Evolutionary conservation across 1,140 invertebrate genomes (phyloP), one percentile per base, ranked within the genome.

Genomic region (Drosophila quadrilineata): DNA sequence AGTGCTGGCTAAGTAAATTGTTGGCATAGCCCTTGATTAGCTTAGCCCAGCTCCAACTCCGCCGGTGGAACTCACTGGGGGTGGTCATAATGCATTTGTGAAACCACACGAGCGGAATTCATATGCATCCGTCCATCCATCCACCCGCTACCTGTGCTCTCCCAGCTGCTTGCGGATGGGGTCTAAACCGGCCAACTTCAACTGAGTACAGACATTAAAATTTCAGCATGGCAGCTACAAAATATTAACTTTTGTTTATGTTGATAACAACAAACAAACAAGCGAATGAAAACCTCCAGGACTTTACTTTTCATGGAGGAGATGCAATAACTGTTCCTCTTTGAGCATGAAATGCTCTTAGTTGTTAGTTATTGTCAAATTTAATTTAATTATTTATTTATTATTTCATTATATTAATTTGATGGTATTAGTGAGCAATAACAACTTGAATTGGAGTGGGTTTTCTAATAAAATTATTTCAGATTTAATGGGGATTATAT

Each of bases 91-190:
- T 84, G 77, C 77, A 84, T 84, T 84, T 73, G 58, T 57, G 63
- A 84, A 82, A 85, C 77, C 77, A 84, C 79, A 82, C 77, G 79
- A 82, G 77, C 77, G 77, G 77, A 82, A 84, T 82, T 84, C 72
- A 84, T 68, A 66, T 65, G 52, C 79, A 82, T 76, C 73, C 64
- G 58, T n/a, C n/a, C n/a, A n/a, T n/a, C n/a, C n/a, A n/a, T n/a
- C n/a, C n/a, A n/a, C n/a, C n/a, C n/a, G n/a, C n/a, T n/a, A n/a
- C n/a, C n/a, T n/a, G n/a, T n/a, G n/a, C n/a, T n/a, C n/a, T n/a
- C n/a, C n/a, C n/a, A n/a, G n/a, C 5, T 72, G 56, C 17, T 17
- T 59, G 35, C 21, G 41, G 10, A 6, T n/a, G n/a, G 36, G 36
- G 19, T 16, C 8, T 17, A 31, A 48, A 24, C 10, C 5, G 14